A percentile compares a stretch with the other conserved stretches of the same genome.
phyloP scores from a whole-genome alignment of 2,797 vertebrate genomes.

The Dermochelys coriacea region DNA sequence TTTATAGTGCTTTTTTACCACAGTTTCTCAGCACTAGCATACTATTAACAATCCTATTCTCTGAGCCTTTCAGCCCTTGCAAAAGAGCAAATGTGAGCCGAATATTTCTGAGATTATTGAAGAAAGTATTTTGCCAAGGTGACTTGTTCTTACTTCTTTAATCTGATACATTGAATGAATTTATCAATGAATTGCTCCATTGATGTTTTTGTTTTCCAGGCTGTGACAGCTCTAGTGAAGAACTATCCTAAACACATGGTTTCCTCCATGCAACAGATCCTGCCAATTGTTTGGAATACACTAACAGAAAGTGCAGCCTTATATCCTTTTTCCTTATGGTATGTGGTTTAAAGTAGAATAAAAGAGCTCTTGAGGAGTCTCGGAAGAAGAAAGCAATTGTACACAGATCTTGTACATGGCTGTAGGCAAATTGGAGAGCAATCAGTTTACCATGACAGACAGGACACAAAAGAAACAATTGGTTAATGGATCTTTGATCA shows the following conservation, averaged over 20 bases:
- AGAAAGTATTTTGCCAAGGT: background rate
- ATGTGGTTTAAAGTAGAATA: background rate
- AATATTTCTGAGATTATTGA: background rate
- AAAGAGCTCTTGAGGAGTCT: background rate
- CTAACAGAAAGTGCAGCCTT: conserved; percentile 97
- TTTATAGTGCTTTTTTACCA: background rate
- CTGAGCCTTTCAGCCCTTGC: background rate
- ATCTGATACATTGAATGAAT: background rate
- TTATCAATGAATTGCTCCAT: background rate
- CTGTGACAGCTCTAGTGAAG: conserved; percentile 96
- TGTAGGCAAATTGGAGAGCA: background rate
- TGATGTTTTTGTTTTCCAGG: conserved; percentile 80
- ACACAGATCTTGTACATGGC: background rate
- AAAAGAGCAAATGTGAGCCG: background rate
- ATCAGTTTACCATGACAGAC: background rate
- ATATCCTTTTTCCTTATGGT: conserved; percentile 89
- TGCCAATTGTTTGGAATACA: conserved; percentile 98
- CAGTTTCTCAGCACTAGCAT: background rate
- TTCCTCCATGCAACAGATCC: conserved; percentile 97
- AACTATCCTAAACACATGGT: conserved; percentile 99
- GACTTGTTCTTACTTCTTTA: background rate
- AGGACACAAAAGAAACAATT: background rate
- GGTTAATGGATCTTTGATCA: background rate
- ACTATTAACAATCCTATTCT: background rate
- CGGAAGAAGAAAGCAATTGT: rapidly evolving